Conservation (phyloP, 2,113 vertebrate genomes). For the Seriola rivoliana region DNA sequence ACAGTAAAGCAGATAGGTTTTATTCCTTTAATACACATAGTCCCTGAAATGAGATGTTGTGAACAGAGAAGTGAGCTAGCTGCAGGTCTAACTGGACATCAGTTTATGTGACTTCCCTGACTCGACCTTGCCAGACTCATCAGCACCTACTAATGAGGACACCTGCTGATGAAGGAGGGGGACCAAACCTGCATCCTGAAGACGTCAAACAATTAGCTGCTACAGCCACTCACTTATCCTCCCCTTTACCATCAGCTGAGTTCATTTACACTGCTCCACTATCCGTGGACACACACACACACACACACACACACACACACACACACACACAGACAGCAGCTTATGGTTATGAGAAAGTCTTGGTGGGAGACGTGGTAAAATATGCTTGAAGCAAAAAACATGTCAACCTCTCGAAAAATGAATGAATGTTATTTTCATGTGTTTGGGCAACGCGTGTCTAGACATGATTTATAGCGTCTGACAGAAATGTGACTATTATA, state of each 20-base stretch:
- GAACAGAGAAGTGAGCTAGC: not conserved
- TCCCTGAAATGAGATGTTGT: not conserved
- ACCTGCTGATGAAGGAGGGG: conserved; percentile 44
- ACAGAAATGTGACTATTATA: not conserved
- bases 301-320: not conserved
- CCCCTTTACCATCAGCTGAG: conserved; percentile 7
- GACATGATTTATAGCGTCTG: too few relatives aligned
- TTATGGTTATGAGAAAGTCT: too few relatives aligned
- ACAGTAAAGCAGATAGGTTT: too few relatives aligned
- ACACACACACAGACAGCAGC: too few relatives aligned
- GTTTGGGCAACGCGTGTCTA: too few relatives aligned
- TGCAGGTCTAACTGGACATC: conserved; percentile 36
- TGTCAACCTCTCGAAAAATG: not conserved
- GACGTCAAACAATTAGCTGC: conserved; percentile 35
- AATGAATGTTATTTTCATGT: not conserved
- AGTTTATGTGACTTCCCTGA: conserved; percentile 38
- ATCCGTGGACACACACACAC: not conserved
- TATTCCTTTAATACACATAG: not conserved
- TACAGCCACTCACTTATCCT: conserved; percentile 1
- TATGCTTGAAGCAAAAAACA: not conserved
- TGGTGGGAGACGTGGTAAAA: too few relatives aligned
- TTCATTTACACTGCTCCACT: not conserved
- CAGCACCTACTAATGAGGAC: conserved; percentile 58
- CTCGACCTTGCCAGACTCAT: conserved; percentile 56
- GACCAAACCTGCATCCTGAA: conserved; percentile 46